A percentile compares a stretch with the other conserved stretches of the same genome.
phyloP scores from a whole-genome alignment of 2,113 vertebrate species.

The Carettochelys insculpta region DNA sequence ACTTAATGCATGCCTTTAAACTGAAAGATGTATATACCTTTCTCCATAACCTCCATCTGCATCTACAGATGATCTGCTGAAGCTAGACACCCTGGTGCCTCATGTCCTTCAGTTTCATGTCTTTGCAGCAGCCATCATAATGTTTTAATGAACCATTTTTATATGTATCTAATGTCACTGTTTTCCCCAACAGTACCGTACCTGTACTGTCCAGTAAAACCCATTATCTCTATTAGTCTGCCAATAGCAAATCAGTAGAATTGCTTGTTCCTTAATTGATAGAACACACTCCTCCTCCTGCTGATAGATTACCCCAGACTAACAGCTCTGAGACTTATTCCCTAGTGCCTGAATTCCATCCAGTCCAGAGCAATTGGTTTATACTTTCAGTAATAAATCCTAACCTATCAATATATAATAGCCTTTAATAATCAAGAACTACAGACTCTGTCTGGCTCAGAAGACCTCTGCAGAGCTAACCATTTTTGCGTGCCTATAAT shows the following conservation, averaged over 20 bases:
- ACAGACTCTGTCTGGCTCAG: conserved; percentile 66
- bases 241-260: conserved; percentile 81
- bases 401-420: conserved; percentile 79
- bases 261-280: conserved; percentile 86
- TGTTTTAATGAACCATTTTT: conserved; percentile 75
- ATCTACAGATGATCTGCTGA: conserved; percentile 48
- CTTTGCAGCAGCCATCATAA: conserved; percentile 50
- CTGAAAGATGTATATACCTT: conserved; percentile 25
- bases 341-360: conserved; percentile 68
- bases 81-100: conserved; percentile 59
- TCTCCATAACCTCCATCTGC: conserved; percentile 31
- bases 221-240: conserved; percentile 85
- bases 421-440: conserved; percentile 75
- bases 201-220: conserved; percentile 79
- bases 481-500: conserved; percentile 68
- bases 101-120: conserved; percentile 24
- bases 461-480: conserved; percentile 51
- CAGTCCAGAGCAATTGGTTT: conserved; percentile 66
- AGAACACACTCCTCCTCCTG: conserved; percentile 73
- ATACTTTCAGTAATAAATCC: conserved; percentile 79
- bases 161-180: conserved; percentile 74
- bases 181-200: conserved; percentile 69
- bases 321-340: conserved; percentile 75
- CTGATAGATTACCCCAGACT: conserved; percentile 82
- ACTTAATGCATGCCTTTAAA: conserved; percentile 22